phyloP scores from a whole-genome alignment of 1,140 invertebrate species.

The Uloborus diversus region DNA sequence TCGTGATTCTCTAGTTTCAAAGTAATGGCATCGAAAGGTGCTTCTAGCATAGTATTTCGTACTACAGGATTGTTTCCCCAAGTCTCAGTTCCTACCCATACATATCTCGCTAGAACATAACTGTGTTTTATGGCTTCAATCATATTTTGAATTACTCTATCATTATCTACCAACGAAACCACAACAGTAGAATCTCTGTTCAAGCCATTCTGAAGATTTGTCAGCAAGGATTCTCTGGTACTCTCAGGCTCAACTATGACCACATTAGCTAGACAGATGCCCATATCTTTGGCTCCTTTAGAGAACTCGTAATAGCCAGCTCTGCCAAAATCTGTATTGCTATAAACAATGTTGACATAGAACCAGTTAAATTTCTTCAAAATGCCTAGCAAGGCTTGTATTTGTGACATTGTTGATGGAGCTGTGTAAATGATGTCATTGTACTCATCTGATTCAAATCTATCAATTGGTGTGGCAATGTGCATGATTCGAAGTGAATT shows the following conservation, averaged over 20 bases:
- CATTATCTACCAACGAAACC: conserved; percentile 45
- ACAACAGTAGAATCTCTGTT: conserved; percentile 28
- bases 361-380: conserved; percentile 44
- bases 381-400: conserved; percentile 35
- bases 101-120: conserved; percentile 2
- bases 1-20: conserved; percentile 65
- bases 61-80: conserved; percentile 33
- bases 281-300: conserved; percentile 31
- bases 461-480: conserved; percentile 29
- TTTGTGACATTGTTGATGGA: conserved; percentile 39
- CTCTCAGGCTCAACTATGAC: conserved; percentile 31
- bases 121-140: conserved; percentile 31
- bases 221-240: neutral
- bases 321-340: conserved; percentile 40
- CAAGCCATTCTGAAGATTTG: conserved; percentile 28
- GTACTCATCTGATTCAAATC: neutral
- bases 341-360: conserved; percentile 53
- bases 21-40: conserved; percentile 59
- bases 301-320: conserved; percentile 30
- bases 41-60: conserved; percentile 64
- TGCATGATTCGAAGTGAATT: conserved; percentile 33
- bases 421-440: conserved; percentile 44
- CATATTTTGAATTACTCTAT: conserved; percentile 10
- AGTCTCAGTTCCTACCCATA: conserved; percentile 52
- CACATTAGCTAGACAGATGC: conserved; percentile 35